Evolutionary conservation across 1,140 invertebrate genomes (phyloP).

Genomic region (Atta colombica): DNA sequence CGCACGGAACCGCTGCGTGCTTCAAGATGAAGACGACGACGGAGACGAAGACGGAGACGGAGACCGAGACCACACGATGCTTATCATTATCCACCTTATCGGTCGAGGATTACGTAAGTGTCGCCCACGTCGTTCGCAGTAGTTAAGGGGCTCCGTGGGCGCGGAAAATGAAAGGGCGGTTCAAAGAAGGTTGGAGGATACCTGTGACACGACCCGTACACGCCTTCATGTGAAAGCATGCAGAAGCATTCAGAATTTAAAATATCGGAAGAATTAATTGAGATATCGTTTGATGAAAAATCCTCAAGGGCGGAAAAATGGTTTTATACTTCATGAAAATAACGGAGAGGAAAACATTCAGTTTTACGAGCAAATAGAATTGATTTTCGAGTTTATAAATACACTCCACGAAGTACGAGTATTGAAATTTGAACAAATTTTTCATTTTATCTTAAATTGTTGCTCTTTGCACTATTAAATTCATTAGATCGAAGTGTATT

Average conservation of each 20-base stretch:
- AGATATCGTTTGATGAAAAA: neutral
- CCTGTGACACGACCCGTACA: neutral
- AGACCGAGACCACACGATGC: neutral
- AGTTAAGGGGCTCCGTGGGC: slow-evolving; percentile 56
- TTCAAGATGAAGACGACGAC: neutral
- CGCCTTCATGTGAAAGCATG: neutral
- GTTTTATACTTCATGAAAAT: neutral
- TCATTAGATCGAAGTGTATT: too few species aligned
- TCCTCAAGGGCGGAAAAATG: neutral
- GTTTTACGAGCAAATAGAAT: slow-evolving; percentile 15
- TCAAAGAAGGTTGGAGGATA: neutral
- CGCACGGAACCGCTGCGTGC: slow-evolving; percentile 21
- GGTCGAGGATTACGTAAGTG: slow-evolving; percentile 71
- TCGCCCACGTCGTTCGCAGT: slow-evolving; percentile 68
- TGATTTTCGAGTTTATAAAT: neutral
- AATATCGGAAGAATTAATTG: neutral
- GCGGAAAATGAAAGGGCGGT: slow-evolving; percentile 16
- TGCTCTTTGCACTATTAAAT: too few species aligned
- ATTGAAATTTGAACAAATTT: slow-evolving; percentile 12
- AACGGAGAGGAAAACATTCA: neutral
- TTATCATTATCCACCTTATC: slow-evolving; percentile 75
- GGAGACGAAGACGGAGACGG: neutral
- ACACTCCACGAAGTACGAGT: neutral
- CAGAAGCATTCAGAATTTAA: neutral
- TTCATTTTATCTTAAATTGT: neutral